A percentile compares a stretch with the other conserved stretches of the same genome.
phyloP scores from a whole-genome alignment of 2,113 vertebrate genomes.

The Centropus unirufus region DNA sequence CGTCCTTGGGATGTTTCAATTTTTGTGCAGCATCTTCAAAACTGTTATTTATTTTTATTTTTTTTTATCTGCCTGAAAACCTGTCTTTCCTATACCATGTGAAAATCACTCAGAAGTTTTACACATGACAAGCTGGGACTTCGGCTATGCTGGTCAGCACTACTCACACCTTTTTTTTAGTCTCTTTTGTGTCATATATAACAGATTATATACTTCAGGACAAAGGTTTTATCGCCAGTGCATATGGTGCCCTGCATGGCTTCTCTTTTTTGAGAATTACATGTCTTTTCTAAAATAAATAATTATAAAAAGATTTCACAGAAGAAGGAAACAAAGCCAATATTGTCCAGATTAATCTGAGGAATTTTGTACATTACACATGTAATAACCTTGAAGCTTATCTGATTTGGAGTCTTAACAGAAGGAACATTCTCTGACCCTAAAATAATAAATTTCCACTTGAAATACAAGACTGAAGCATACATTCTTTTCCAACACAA shows the following conservation, averaged over 20 bases:
- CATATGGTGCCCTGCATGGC: accelerated
- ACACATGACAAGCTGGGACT: neutral
- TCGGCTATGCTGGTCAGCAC: neutral
- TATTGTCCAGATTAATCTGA: neutral
- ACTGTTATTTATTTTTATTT: neutral
- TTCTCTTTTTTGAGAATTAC: neutral
- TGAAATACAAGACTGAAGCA: neutral
- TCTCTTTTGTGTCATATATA: neutral
- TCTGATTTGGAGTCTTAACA: neutral
- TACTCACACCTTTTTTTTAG: neutral
- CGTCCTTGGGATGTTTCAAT: neutral
- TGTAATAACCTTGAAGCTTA: neutral
- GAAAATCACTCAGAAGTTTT: neutral
- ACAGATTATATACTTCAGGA: neutral
- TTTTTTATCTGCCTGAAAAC: neutral
- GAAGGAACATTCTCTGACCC: neutral
- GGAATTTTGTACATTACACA: neutral
- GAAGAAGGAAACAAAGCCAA: neutral
- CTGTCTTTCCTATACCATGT: neutral
- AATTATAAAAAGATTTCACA: neutral
- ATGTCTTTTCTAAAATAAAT: neutral
- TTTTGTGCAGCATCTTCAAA: neutral
- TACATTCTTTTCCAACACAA: neutral
- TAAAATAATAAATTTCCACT: neutral
- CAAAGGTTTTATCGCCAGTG: neutral